Base-by-base conservation (phyloP, 2,113 vertebrate genomes). In the Tragulus kanchil region DNA sequence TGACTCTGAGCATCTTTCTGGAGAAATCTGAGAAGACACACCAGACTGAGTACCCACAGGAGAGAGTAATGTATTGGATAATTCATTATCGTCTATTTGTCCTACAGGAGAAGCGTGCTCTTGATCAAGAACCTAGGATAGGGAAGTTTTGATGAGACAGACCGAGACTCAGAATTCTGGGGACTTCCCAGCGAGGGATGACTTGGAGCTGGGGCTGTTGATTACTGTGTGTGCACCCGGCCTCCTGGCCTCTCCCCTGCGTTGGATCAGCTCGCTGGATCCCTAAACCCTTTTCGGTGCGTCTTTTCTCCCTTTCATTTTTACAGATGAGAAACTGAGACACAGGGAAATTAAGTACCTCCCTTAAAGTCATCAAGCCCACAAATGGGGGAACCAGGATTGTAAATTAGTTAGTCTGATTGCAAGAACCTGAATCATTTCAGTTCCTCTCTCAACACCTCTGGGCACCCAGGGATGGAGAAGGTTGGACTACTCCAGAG, bases 191-290 rank as follows among this genome's bases (percentile, higher is more conserved):
- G 56, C 25, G 36, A 0, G 0, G 56, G 11, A 10, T 65, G 82
- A 42, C 62, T 31, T 48, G 67, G 50, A 73, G 42, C 31, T 10
- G 48, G 16, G 48, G 59, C n/a, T 56, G 52, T 69, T 0, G 1
- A 15, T 58, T 25, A 3, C 0, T 6, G 26, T 21, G 1, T 0
- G 17, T n/a, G 52, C 28, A 6, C 28, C 0, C 5, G 31, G 62
- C 23, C 75, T 93, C 62, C 89, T 5, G 0, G 75, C n/a, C 50
- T 19, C 69, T 48, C 16, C 0, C 1, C 48, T 17, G 25, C 3
- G 0, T 12, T 3, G 0, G 16, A 31, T 11, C 3, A 4, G 79
- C 56, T 65, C 64, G 26, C 21, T 48, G 45, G 28, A 3, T 26
- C 59, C 8, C 67, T 45, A 26, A 3, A 71, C 54, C 14, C 65